phyloP scores from a whole-genome alignment of 1,140 invertebrate genomes.

The Pectinophora gossypiella region DNA sequence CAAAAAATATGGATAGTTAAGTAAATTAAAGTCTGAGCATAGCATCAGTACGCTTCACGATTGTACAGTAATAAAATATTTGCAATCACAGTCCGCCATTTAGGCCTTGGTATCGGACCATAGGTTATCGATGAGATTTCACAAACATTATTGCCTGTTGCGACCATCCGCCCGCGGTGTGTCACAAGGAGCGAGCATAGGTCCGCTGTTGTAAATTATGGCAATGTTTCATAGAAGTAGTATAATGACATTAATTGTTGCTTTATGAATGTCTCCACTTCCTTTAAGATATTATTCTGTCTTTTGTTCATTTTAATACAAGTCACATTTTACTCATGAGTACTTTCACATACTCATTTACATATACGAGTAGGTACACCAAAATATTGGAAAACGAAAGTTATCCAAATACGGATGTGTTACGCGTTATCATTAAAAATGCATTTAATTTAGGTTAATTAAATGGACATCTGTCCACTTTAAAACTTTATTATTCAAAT shows the following conservation, averaged over 20 bases:
- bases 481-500: too few relatives aligned
- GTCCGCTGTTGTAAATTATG: constrained; percentile 4
- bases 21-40: not conserved
- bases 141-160: constrained; percentile 19
- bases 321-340: too few relatives aligned
- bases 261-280: constrained; percentile 5
- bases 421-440: too few relatives aligned
- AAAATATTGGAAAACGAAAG: too few relatives aligned
- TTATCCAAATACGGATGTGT: too few relatives aligned
- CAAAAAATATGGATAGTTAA: too few relatives aligned
- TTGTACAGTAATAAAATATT: constrained; percentile 4
- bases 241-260: constrained; percentile 4
- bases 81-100: constrained; percentile 28
- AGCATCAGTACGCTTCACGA: not conserved
- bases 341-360: too few relatives aligned
- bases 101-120: constrained; percentile 30
- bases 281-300: constrained; percentile 1
- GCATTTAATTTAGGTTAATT: too few relatives aligned
- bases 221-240: not conserved
- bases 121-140: constrained; percentile 38
- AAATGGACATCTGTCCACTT: too few relatives aligned
- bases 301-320: too few relatives aligned
- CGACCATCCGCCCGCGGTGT: constrained; percentile 12
- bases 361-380: too few relatives aligned
- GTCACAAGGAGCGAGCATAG: constrained; percentile 16